phyloP scores from a whole-genome alignment of 2,797 vertebrate genomes.

The Podarcis siculus region DNA sequence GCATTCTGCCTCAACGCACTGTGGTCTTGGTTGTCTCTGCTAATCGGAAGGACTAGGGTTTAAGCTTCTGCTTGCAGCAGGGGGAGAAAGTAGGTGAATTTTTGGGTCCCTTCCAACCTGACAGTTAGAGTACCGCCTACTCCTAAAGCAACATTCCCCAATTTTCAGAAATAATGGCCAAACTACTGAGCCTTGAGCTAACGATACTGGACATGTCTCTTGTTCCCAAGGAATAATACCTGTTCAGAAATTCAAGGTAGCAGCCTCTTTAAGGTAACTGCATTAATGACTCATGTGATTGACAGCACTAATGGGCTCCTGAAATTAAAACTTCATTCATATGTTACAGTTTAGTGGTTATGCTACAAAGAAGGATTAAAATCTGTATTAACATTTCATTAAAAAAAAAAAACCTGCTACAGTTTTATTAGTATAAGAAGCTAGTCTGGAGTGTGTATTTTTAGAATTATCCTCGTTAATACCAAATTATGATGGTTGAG shows the following conservation, averaged over 20 bases:
- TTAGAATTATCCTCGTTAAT: not conserved
- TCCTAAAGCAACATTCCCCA: not conserved
- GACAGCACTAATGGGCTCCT: not conserved
- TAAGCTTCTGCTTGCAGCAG: not conserved
- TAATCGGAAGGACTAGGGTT: not conserved
- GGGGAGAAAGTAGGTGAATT: not conserved
- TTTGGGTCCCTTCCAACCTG: not conserved
- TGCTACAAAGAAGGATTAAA: not conserved
- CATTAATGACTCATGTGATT: not conserved
- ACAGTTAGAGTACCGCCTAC: not conserved
- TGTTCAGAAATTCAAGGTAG: not conserved
- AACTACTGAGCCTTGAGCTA: not conserved
- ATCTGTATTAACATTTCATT: not conserved
- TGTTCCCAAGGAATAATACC: not conserved
- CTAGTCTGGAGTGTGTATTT: not conserved
- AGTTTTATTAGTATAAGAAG: not conserved
- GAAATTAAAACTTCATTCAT: not conserved
- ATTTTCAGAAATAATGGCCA: not conserved
- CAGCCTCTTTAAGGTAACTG: not conserved
- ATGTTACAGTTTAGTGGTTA: not conserved
- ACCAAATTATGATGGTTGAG: not conserved
- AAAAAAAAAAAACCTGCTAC: not conserved
- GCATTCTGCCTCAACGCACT: not conserved
- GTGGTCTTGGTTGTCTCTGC: not conserved
- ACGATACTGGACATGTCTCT: not conserved